Evolutionary conservation across 1,140 invertebrate species (phyloP), one percentile per base, ranked within the genome.

Genomic region (Tetramorium alpestre): DNA sequence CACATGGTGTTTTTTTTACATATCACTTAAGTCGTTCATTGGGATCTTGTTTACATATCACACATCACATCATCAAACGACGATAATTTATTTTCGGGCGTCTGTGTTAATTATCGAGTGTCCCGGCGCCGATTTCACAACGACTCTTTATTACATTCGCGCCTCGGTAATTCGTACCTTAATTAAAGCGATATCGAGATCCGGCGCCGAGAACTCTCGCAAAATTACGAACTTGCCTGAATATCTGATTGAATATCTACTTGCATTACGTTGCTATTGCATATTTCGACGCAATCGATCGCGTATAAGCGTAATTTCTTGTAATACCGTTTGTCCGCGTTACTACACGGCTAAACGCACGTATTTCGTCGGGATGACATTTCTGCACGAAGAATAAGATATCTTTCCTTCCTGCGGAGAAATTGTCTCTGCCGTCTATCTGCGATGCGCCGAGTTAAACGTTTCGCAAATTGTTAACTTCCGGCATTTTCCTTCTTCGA

Each of bases 401-500:
- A 16, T 25, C 28, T 6, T 38, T 60, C 8, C 44, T 25, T 28
- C 10, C 5, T 47, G 11, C 5, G 5, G 22, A 58, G 51, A 73
- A 73, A 60, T 13, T 75, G 54, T 60, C 69, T 28, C 75, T 75
- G 49, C 25, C 77, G 33, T 78, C 33, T 18, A 54, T 28, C 22
- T 47, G 22, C 69, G 69, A 84, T 44, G 69, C 70, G 33, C 60
- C 41, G 56, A 44, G 51, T 82, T 58, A 58, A 73, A 11, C 13
- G 54, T 18, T 25, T 62, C 69, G 54, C 69, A 82, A 82, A 82
- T 82, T 13, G 80, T 22, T 41, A 28, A 84, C 69, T 84, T 84
- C 80, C 80, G 69, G 80, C 54, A 28, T 84, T 84, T 60, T 69
- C 69, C 72, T 38, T 75, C 41, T 22, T 16, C 54, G 54, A 47